phyloP scores from a whole-genome alignment of 2,797 vertebrate species.

The Harpagifer antarcticus region DNA sequence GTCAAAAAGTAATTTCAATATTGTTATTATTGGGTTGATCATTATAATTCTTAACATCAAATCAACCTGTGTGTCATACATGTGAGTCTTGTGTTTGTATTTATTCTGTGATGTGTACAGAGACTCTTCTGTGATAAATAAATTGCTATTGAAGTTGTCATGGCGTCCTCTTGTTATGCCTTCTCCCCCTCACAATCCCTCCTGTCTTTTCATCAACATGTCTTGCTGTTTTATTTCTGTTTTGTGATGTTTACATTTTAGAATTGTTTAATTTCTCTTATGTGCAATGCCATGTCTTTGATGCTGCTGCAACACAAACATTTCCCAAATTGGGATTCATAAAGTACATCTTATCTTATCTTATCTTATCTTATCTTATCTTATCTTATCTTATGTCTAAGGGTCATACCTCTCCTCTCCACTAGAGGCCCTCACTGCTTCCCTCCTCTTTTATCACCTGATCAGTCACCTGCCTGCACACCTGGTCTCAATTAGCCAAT shows the following conservation, averaged over 20 bases:
- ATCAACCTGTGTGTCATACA: background rate
- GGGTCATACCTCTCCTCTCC: constrained; percentile 12
- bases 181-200: background rate
- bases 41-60: background rate
- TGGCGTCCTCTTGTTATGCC: background rate
- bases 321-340: too few relatives aligned
- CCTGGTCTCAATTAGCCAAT: background rate
- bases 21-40: background rate
- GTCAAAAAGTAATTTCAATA: too few relatives aligned
- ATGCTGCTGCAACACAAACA: too few relatives aligned
- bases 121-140: background rate
- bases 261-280: too few relatives aligned
- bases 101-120: constrained; percentile 1
- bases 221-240: too few relatives aligned
- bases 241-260: too few relatives aligned
- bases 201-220: background rate
- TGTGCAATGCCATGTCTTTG: too few relatives aligned
- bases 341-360: too few relatives aligned
- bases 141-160: background rate
- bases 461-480: constrained; percentile 4
- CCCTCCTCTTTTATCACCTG: constrained; percentile 4
- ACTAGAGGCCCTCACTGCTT: constrained; percentile 1
- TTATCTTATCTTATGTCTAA: too few relatives aligned
- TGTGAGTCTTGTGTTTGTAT: constrained; percentile 4
- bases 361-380: too few relatives aligned